A percentile compares a stretch with the other conserved stretches of the same genome.
These are phyloP conservation scores for Ceriagrion tenellum DNA, from an alignment of 2,888 invertebrate species.

Conservation along the genomic window DNA sequence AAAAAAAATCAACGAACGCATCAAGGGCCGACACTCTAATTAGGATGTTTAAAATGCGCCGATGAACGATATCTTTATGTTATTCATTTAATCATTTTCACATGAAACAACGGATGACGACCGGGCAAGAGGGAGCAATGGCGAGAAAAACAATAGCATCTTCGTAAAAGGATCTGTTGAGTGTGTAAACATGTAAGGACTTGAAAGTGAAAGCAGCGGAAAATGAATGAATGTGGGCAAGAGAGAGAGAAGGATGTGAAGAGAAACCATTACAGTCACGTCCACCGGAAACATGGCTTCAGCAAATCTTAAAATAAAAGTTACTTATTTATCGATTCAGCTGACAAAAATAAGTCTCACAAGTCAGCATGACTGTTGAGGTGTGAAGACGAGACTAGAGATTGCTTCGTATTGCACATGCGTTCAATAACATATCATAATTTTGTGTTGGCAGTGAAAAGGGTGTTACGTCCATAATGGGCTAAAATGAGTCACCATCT, in stretches of 20 bases:
- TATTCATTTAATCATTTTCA: background rate
- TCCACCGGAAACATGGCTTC: background rate
- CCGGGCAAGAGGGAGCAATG: conserved; percentile 61
- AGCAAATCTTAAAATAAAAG: background rate
- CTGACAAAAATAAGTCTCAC: no score
- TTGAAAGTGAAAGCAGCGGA: background rate
- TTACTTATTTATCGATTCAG: no score
- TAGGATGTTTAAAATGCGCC: background rate
- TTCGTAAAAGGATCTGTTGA: background rate
- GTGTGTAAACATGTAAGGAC: background rate
- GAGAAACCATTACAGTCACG: background rate
- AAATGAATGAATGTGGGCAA: background rate
- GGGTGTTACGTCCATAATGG: no score
- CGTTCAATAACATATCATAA: no score
- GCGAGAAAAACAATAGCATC: conserved; percentile 41
- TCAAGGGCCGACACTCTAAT: background rate
- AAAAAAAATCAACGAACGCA: background rate
- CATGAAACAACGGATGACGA: background rate
- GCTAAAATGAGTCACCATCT: no score
- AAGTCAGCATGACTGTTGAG: no score
- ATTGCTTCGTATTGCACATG: no score
- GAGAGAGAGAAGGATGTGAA: background rate
- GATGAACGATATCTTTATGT: background rate
- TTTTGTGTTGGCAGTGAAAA: no score
- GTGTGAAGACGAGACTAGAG: no score